These are phyloP conservation scores for Carassius gibelio DNA, from an alignment of 2,113 vertebrate species.

Conservation along the genomic window DNA sequence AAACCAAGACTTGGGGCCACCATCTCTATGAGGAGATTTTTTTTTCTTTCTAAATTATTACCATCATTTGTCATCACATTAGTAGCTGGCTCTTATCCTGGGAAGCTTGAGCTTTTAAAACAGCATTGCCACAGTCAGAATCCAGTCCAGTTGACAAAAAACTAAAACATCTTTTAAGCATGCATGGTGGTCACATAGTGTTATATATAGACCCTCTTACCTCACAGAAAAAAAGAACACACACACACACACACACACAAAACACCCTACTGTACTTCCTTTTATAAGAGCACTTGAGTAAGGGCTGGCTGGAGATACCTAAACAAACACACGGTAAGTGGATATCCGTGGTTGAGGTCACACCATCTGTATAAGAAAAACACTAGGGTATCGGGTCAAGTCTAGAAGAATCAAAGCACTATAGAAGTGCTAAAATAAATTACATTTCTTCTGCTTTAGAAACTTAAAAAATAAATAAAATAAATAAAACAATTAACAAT, in stretches of 20 bases:
- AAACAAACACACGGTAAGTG: not conserved
- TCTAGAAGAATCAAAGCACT: no score
- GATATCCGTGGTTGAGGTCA: not conserved
- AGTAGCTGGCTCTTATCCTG: slow-evolving; percentile 61
- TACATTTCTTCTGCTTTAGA: slow-evolving; percentile 2
- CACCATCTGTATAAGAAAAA: not conserved
- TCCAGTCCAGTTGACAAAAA: slow-evolving; percentile 35
- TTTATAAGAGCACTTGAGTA: not conserved
- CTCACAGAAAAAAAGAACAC: slow-evolving; percentile 54
- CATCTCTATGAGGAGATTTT: slow-evolving; percentile 70
- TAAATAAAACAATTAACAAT: no score
- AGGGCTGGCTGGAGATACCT: not conserved
- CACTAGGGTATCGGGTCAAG: not conserved
- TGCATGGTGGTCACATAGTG: slow-evolving; percentile 41
- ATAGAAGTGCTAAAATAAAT: no score
- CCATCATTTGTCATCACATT: slow-evolving; percentile 72
- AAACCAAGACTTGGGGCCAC: slow-evolving; percentile 68
- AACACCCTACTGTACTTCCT: slow-evolving; percentile 7
- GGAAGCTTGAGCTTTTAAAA: slow-evolving; percentile 70
- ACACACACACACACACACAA: not conserved
- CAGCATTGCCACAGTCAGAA: slow-evolving; percentile 50
- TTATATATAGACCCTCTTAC: slow-evolving; percentile 69
- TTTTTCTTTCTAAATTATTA: slow-evolving; percentile 68
- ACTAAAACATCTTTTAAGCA: not conserved
- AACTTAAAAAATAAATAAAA: slow-evolving; percentile 32